phyloP scores from a whole-genome alignment of 2,888 invertebrate species.

The Hipparchia sbordonii region DNA sequence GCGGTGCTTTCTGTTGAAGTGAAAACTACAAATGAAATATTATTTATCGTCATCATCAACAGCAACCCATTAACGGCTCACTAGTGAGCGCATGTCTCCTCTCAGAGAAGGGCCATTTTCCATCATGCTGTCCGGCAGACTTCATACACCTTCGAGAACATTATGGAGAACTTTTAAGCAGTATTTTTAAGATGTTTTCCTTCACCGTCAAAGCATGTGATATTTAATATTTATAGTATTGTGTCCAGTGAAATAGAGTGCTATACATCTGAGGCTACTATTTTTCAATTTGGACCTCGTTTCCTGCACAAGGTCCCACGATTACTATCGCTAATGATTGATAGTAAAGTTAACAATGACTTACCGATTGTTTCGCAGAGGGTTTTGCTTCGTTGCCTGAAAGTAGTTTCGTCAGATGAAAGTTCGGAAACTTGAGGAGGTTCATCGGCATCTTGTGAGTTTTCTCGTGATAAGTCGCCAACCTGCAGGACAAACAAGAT shows the following conservation, averaged over 20 bases:
- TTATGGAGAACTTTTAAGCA: too few species aligned
- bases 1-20: slow-evolving; percentile 42
- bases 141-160: too few species aligned
- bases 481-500: slow-evolving; percentile 52
- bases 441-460: slow-evolving; percentile 86
- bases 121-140: too few species aligned
- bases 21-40: not conserved
- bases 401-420: slow-evolving; percentile 70
- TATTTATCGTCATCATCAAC: too few species aligned
- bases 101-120: too few species aligned
- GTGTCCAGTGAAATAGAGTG: too few species aligned
- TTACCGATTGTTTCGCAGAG: slow-evolving; percentile 91
- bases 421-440: slow-evolving; percentile 57
- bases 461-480: slow-evolving; percentile 89
- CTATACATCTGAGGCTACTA: not conserved
- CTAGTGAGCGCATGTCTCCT: too few species aligned
- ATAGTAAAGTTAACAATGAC: slow-evolving; percentile 26
- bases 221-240: too few species aligned
- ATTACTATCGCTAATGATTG: not conserved
- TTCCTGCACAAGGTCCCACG: not conserved
- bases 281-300: not conserved
- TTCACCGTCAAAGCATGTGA: too few species aligned
- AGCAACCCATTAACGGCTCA: too few species aligned
- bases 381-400: slow-evolving; percentile 95
- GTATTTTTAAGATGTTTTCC: too few species aligned